Conservation (phyloP, 2,888 invertebrate species). For the Gordius sp. region DNA sequence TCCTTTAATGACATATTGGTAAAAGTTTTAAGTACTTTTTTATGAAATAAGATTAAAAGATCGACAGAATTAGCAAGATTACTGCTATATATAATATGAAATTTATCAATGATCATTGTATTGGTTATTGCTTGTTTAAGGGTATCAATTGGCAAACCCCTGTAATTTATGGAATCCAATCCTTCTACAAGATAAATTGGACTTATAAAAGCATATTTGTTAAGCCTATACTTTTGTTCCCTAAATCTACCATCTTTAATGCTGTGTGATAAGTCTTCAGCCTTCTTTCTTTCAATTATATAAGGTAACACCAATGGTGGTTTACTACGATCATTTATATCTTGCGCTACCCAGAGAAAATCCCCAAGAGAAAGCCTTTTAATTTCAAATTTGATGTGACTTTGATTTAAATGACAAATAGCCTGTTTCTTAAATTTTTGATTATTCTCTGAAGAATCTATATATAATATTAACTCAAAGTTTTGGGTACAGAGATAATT, state of each 20-base stretch:
- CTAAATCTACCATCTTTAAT: constrained; percentile 11
- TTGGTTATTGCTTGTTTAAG: constrained; percentile 5
- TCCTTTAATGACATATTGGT: not conserved
- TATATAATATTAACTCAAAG: constrained; percentile 7
- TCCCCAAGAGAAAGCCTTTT: constrained; percentile 6
- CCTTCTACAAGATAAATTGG: constrained; percentile 9
- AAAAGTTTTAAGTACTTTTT: not conserved
- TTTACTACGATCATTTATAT: not conserved
- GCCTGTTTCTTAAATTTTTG: not conserved
- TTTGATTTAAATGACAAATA: not conserved
- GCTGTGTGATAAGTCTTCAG: not conserved
- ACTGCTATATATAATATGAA: not conserved
- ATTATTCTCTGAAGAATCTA: constrained; percentile 13
- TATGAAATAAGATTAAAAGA: not conserved
- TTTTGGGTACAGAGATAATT: not conserved
- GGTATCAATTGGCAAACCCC: not conserved
- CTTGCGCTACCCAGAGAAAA: constrained; percentile 2
- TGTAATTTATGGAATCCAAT: not conserved
- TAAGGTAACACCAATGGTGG: not conserved
- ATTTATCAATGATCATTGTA: constrained; percentile 12
- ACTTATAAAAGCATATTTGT: not conserved
- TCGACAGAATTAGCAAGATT: not conserved
- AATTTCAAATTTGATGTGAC: not conserved
- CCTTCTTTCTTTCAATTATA: constrained; percentile 10
- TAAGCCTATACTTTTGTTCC: constrained; percentile 14